A percentile compares a stretch with the other conserved stretches of the same genome.
These are phyloP conservation scores for Trisateles emortualis DNA, from an alignment of 2,888 invertebrate genomes.

Conservation along the genomic window DNA sequence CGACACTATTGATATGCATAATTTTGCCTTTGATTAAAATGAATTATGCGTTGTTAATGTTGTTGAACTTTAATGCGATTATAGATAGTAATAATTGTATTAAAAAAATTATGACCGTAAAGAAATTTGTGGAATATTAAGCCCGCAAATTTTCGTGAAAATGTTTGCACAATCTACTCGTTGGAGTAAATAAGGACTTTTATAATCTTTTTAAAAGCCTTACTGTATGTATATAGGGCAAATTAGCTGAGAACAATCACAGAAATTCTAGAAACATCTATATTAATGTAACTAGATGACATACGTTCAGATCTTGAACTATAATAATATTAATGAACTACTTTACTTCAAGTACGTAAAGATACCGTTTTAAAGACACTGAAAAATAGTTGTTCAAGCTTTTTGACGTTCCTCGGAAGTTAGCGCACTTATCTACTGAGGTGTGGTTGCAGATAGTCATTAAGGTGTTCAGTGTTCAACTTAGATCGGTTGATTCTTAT, in stretches of 20 bases:
- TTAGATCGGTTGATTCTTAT: conserved; percentile 11
- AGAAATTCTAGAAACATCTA: conserved; percentile 57
- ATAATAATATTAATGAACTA: conserved; percentile 59
- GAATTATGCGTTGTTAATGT: too few species aligned
- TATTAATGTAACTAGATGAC: conserved; percentile 60
- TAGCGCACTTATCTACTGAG: conserved; percentile 37
- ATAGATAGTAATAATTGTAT: too few species aligned
- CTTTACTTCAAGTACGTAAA: conserved; percentile 40
- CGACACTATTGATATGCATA: neutral
- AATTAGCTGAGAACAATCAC: conserved; percentile 60
- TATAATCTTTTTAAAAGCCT: conserved; percentile 60
- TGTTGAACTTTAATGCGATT: too few species aligned
- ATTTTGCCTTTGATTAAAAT: too few species aligned
- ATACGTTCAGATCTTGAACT: conserved; percentile 50
- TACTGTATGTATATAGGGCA: conserved; percentile 64
- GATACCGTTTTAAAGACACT: conserved; percentile 36
- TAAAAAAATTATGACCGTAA: too few species aligned
- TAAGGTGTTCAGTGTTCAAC: conserved; percentile 22
- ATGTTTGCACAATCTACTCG: too few species aligned
- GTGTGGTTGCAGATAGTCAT: conserved; percentile 30
- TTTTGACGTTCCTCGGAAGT: conserved; percentile 59
- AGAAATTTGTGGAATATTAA: too few species aligned
- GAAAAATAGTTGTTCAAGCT: conserved; percentile 61
- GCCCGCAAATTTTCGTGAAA: too few species aligned
- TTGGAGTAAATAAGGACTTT: too few species aligned